phyloP scores from a whole-genome alignment of 1,140 invertebrate species.

The Hetaerina americana region DNA sequence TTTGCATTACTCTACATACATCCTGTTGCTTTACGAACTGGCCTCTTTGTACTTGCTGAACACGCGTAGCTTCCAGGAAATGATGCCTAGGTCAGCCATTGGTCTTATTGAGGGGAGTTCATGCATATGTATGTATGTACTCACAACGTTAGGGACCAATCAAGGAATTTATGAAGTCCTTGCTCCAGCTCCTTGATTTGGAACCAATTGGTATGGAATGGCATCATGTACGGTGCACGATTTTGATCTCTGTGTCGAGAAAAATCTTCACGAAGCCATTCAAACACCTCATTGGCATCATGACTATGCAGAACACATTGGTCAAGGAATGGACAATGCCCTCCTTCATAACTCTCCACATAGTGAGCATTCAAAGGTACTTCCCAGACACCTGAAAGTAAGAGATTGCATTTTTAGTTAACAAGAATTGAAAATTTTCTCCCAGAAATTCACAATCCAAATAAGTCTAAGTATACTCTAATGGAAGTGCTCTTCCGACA shows the following conservation, averaged over 20 bases:
- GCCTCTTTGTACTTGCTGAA: too few species aligned
- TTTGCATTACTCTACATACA: too few species aligned
- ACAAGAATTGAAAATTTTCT: too few species aligned
- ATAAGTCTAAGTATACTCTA: too few species aligned
- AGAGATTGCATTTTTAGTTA: not conserved
- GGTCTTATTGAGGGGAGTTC: constrained; percentile 5
- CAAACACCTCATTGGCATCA: constrained; percentile 71
- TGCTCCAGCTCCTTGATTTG: constrained; percentile 73
- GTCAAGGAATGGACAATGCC: constrained; percentile 83
- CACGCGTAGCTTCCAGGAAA: too few species aligned
- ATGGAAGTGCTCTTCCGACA: too few species aligned
- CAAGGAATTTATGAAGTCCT: constrained; percentile 75
- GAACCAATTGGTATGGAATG: constrained; percentile 92
- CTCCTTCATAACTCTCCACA: constrained; percentile 75
- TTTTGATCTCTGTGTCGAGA: constrained; percentile 73
- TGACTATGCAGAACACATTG: constrained; percentile 86
- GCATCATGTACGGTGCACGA: constrained; percentile 84
- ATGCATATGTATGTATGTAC: constrained; percentile 24
- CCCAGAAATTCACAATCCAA: too few species aligned
- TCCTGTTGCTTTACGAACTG: too few species aligned
- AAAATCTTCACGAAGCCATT: constrained; percentile 88
- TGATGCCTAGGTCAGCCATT: too few species aligned
- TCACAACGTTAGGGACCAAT: constrained; percentile 64
- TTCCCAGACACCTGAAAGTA: constrained; percentile 69
- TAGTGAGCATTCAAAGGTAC: constrained; percentile 86